Evolutionary conservation across 1,140 invertebrate genomes (phyloP).

Genomic region (Protaetia brevitarsis): DNA sequence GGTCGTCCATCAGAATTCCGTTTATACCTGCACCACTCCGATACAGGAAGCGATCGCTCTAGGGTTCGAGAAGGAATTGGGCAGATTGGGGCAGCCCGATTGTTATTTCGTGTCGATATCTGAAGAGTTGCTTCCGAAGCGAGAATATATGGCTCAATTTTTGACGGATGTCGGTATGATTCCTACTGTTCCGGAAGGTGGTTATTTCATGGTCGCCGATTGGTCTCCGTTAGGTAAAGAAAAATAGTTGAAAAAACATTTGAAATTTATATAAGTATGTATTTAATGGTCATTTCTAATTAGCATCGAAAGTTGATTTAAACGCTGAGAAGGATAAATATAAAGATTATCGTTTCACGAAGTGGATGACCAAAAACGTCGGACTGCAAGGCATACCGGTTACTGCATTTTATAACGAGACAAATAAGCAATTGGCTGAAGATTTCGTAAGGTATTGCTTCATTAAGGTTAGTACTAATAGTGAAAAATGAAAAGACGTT

Average conservation of each 20-base stretch:
- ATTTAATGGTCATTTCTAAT: conserved; percentile 11
- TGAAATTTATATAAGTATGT: background rate
- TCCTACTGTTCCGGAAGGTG: conserved; percentile 91
- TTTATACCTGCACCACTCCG: conserved; percentile 88
- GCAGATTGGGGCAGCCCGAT: conserved; percentile 66
- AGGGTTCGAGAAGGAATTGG: conserved; percentile 84
- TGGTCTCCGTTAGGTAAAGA: conserved; percentile 71
- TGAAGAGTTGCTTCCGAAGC: conserved; percentile 75
- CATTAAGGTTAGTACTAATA: conserved; percentile 70
- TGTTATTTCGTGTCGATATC: conserved; percentile 84
- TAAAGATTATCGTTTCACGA: conserved; percentile 89
- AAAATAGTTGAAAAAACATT: background rate
- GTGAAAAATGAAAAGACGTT: background rate
- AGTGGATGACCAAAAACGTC: conserved; percentile 92
- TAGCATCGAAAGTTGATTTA: conserved; percentile 62
- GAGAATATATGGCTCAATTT: conserved; percentile 79
- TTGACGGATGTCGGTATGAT: conserved; percentile 79
- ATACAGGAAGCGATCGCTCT: conserved; percentile 87
- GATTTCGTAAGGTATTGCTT: conserved; percentile 91
- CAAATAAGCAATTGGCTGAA: conserved; percentile 81
- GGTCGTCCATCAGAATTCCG: conserved; percentile 90
- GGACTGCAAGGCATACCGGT: conserved; percentile 92
- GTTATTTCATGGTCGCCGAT: conserved; percentile 96
- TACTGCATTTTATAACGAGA: conserved; percentile 85
- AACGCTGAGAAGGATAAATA: conserved; percentile 65